Evolutionary conservation across 2,113 vertebrate species (phyloP).

Genomic region (Theristicus caerulescens): DNA sequence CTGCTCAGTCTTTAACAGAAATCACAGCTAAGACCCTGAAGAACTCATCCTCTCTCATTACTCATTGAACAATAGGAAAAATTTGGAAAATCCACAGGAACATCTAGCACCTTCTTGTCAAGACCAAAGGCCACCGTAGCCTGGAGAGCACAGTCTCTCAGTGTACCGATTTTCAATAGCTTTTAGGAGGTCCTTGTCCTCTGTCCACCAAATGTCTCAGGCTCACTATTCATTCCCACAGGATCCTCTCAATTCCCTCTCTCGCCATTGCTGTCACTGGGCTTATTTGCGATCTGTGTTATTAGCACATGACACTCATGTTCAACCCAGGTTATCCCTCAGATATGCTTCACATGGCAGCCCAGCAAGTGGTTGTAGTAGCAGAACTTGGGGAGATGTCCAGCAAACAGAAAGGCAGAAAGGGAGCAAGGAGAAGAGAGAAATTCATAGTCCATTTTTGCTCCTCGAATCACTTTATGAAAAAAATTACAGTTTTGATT

Average conservation of each 20-base stretch:
- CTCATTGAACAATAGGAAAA: neutral
- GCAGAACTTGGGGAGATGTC: accelerated
- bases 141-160: neutral
- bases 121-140: neutral
- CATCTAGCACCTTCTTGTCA: neutral
- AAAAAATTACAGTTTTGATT: accelerated
- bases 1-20: neutral
- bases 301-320: accelerated
- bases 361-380: too few species aligned
- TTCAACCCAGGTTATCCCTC: neutral
- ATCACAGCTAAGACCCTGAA: neutral
- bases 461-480: neutral
- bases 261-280: accelerated
- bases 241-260: neutral
- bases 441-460: neutral
- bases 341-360: neutral
- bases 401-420: neutral
- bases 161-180: accelerated
- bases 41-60: neutral
- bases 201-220: neutral
- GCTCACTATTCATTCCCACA: neutral
- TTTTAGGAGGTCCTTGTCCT: neutral
- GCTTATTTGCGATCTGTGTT: neutral
- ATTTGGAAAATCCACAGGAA: neutral
- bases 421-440: neutral